These are phyloP conservation scores for Campylomormyrus numenius DNA, from an alignment of 2,113 vertebrate species.

Conservation along the genomic window DNA sequence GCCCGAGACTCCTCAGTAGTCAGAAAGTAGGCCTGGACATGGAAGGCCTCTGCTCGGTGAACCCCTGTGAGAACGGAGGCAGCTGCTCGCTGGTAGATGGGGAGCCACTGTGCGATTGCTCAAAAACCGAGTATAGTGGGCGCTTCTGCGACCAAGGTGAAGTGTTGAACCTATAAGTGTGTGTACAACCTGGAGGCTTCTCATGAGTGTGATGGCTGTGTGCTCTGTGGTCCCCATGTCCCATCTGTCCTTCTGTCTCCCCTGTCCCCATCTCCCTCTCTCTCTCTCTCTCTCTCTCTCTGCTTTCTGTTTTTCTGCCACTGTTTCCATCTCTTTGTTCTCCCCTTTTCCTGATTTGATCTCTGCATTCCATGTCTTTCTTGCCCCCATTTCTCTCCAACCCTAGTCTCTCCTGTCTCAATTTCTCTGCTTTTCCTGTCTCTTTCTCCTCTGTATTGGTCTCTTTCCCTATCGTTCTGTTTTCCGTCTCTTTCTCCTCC, in stretches of 20 bases:
- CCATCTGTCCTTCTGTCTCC: neutral
- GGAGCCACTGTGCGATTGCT: constrained; percentile 84
- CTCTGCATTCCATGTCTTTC: neutral
- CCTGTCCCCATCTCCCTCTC: neutral
- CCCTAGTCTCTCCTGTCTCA: neutral
- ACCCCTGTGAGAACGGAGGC: constrained; percentile 92
- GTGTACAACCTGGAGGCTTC: neutral
- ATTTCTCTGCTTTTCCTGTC: neutral
- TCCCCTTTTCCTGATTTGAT: neutral
- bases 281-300: neutral
- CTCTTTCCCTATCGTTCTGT: neutral
- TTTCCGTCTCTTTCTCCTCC: neutral
- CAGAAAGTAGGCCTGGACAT: constrained; percentile 76
- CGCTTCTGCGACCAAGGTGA: constrained; percentile 95
- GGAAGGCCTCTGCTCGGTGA: constrained; percentile 80
- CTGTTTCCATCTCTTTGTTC: neutral
- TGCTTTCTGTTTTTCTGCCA: neutral
- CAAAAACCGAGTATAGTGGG: constrained; percentile 83
- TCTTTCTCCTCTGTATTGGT: neutral
- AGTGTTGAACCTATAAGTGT: constrained; percentile 1
- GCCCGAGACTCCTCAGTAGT: constrained; percentile 79
- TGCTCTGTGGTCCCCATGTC: neutral
- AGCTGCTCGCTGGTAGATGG: constrained; percentile 83
- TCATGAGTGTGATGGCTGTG: neutral
- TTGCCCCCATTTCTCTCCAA: neutral